Percentiles rank a stretch among this genome's conserved stretches.
Evolutionary conservation across 37 sponge, comb jelly and placozoan genomes (phyloP).

Genomic region (Ianthella basta): DNA sequence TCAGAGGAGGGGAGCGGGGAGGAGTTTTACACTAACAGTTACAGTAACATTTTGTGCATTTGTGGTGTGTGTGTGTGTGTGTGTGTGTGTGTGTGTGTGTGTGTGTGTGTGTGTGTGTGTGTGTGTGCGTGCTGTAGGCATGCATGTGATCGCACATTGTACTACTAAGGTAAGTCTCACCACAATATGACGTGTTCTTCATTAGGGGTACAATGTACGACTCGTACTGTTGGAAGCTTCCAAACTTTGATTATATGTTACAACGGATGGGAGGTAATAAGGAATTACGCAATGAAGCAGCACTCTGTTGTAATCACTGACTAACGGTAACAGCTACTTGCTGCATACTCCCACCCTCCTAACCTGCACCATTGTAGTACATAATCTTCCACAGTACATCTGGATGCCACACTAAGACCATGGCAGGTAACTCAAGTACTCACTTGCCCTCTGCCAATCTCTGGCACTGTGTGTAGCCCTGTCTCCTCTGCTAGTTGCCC

Average conservation of each 20-base stretch:
- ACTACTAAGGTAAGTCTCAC: not conserved
- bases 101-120: conserved; percentile 42
- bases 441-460: conserved; percentile 46
- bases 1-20: not conserved
- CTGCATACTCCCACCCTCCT: too few relatives aligned
- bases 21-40: too few relatives aligned
- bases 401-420: not conserved
- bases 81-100: conserved; percentile 43
- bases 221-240: conserved; percentile 14
- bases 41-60: too few relatives aligned
- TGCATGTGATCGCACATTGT: not conserved
- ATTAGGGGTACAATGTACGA: not conserved
- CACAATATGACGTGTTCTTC: conserved; percentile 6
- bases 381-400: not conserved
- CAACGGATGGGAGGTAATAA: too few relatives aligned
- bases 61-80: conserved; percentile 36
- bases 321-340: too few relatives aligned
- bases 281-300: too few relatives aligned
- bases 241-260: not conserved
- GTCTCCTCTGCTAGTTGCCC: conserved; percentile 54
- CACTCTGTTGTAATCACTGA: conserved; percentile 10
- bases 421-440: not conserved
- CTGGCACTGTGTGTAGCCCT: conserved; percentile 68
- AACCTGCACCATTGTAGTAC: not conserved
- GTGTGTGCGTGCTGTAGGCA: conserved; percentile 20